A percentile compares a stretch with the other conserved stretches of the same genome.
Evolutionary conservation across 2,888 invertebrate genomes (phyloP).

Genomic region (Capitulum mitella): DNA sequence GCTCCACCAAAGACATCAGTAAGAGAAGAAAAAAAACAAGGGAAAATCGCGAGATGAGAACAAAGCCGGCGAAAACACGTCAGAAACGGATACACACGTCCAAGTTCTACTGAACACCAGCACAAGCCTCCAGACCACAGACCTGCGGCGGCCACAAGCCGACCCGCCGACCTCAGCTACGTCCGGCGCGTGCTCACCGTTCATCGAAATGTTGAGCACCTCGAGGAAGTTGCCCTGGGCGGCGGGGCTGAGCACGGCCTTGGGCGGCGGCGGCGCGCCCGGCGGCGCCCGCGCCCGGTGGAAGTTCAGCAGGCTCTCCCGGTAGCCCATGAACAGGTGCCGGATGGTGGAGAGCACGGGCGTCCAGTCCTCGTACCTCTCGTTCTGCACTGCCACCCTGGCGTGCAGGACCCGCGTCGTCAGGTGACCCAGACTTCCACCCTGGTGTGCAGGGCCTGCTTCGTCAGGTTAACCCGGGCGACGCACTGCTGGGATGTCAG

Average conservation of each 20-base stretch:
- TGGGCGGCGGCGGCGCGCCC: constrained; percentile 6
- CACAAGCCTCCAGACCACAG: too few species aligned
- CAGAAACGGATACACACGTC: too few species aligned
- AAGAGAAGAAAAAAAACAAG: too few species aligned
- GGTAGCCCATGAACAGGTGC: constrained; percentile 81
- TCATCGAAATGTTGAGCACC: constrained; percentile 96
- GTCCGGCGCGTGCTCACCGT: constrained; percentile 55
- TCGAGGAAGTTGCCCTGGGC: constrained; percentile 90
- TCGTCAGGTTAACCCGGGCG: too few species aligned
- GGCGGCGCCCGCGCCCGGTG: constrained; percentile 48
- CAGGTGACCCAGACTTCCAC: not conserved
- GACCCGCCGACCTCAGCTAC: too few species aligned
- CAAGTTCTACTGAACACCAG: too few species aligned
- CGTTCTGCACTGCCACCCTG: constrained; percentile 95
- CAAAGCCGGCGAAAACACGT: too few species aligned
- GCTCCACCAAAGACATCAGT: too few species aligned
- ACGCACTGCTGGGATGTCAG: too few species aligned
- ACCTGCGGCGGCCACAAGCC: too few species aligned
- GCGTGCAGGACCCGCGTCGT: constrained; percentile 15
- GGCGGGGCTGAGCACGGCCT: constrained; percentile 39
- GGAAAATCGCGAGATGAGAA: too few species aligned
- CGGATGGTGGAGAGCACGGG: constrained; percentile 77
- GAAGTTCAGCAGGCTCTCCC: constrained; percentile 76
- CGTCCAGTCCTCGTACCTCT: constrained; percentile 96
- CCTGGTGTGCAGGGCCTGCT: too few species aligned